Conservation (phyloP, 1,140 invertebrate genomes). For the Melipona quadrifasciata region DNA sequence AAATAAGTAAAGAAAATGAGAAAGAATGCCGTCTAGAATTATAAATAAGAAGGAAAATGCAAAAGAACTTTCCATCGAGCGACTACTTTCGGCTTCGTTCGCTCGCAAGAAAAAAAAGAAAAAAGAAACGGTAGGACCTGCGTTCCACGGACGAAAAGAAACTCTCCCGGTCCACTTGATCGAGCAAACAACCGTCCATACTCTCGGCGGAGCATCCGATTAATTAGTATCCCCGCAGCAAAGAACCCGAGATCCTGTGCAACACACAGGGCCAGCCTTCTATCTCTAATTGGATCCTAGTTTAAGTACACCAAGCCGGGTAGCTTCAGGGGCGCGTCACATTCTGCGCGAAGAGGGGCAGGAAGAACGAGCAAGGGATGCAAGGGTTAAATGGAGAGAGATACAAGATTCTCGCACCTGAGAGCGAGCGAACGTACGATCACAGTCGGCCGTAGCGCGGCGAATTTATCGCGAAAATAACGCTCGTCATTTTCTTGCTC, state of each 20-base stretch:
- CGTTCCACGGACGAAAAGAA: not conserved
- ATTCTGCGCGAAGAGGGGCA: constrained; percentile 13
- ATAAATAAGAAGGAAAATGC: too few relatives aligned
- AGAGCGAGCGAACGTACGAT: constrained; percentile 11
- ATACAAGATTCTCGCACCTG: constrained; percentile 7
- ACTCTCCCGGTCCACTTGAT: not conserved
- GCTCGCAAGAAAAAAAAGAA: too few relatives aligned
- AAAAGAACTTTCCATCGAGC: too few relatives aligned
- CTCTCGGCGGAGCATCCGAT: not conserved
- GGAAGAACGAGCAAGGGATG: not conserved
- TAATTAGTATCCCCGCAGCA: constrained; percentile 30
- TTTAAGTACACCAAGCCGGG: constrained; percentile 33
- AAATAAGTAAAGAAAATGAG: too few relatives aligned
- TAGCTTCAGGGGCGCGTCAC: constrained; percentile 42
- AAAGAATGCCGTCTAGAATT: too few relatives aligned
- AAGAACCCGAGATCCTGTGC: constrained; percentile 5
- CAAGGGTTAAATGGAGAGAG: constrained; percentile 30
- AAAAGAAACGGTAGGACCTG: too few relatives aligned
- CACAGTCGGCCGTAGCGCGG: not conserved
- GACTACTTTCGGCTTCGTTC: not conserved
- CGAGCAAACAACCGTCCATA: not conserved
- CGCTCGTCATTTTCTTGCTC: not conserved
- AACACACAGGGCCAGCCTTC: not conserved
- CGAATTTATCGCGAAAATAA: constrained; percentile 21
- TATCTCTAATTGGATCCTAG: constrained; percentile 45